Conservation (phyloP, 1,140 invertebrate genomes). For the Ptiloglossa arizonensis region DNA sequence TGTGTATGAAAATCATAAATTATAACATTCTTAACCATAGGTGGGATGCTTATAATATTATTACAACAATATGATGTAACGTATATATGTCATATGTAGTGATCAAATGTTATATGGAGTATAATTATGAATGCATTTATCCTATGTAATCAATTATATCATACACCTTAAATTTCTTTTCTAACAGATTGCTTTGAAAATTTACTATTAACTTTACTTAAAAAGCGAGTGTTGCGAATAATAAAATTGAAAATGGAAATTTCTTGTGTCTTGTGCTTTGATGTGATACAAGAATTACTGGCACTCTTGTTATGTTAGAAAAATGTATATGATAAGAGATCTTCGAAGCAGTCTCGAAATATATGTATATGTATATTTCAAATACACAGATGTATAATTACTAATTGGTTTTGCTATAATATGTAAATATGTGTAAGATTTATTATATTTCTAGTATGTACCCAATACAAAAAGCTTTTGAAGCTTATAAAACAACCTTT, state of each 20-base stretch:
- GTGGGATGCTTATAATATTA: slow-evolving; percentile 78
- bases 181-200: slow-evolving; percentile 75
- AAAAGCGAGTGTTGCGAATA: slow-evolving; percentile 30
- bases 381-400: slow-evolving; percentile 74
- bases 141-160: slow-evolving; percentile 72
- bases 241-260: slow-evolving; percentile 49
- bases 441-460: slow-evolving; percentile 70
- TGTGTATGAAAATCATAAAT: slow-evolving; percentile 80
- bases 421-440: slow-evolving; percentile 73
- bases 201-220: slow-evolving; percentile 55
- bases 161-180: slow-evolving; percentile 57
- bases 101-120: slow-evolving; percentile 64
- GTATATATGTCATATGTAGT: slow-evolving; percentile 61
- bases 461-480: slow-evolving; percentile 40
- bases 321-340: slow-evolving; percentile 68
- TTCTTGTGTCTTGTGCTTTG: slow-evolving; percentile 44
- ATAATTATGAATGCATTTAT: slow-evolving; percentile 72
- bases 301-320: slow-evolving; percentile 52
- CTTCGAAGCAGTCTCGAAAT: slow-evolving; percentile 67
- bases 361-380: slow-evolving; percentile 57
- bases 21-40: slow-evolving; percentile 78
- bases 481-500: slow-evolving; percentile 47
- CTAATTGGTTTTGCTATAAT: slow-evolving; percentile 69
- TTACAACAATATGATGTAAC: slow-evolving; percentile 68
- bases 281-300: slow-evolving; percentile 55